Conservation (phyloP, 2,888 invertebrate species). For the Spodoptera picta region DNA sequence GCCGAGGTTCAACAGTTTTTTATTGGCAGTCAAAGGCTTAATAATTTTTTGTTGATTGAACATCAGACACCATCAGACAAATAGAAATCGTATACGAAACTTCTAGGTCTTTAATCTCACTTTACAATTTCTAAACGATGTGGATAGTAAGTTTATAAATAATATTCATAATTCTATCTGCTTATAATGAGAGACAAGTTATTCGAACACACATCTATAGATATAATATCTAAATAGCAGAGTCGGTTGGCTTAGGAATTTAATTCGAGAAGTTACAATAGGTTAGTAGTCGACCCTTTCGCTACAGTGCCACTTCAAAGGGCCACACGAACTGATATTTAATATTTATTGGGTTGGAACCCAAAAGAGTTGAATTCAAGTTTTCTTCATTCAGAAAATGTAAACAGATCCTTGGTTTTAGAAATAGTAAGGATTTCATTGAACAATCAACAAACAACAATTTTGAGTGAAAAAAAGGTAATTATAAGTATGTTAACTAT, state of each 20-base stretch:
- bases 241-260: constrained; percentile 70
- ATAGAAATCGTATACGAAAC: no score
- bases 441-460: no score
- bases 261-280: constrained; percentile 79
- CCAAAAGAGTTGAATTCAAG: constrained; percentile 56
- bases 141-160: neutral
- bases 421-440: no score
- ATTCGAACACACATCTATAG: constrained; percentile 21
- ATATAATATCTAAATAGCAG: constrained; percentile 35
- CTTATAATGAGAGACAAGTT: neutral
- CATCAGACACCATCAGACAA: no score
- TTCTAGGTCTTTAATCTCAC: no score
- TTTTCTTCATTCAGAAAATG: constrained; percentile 30
- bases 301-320: constrained; percentile 74
- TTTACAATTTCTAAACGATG: no score
- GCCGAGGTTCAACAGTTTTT: no score
- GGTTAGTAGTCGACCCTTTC: constrained; percentile 75
- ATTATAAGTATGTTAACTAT: no score
- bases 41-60: no score
- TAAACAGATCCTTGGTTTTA: constrained; percentile 8
- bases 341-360: constrained; percentile 70
- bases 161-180: neutral
- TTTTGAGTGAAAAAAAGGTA: no score
- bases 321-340: constrained; percentile 70
- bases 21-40: no score